These are phyloP conservation scores for Micronycteris hirsuta DNA, from an alignment of 2,113 vertebrate species.

Conservation along the genomic window DNA sequence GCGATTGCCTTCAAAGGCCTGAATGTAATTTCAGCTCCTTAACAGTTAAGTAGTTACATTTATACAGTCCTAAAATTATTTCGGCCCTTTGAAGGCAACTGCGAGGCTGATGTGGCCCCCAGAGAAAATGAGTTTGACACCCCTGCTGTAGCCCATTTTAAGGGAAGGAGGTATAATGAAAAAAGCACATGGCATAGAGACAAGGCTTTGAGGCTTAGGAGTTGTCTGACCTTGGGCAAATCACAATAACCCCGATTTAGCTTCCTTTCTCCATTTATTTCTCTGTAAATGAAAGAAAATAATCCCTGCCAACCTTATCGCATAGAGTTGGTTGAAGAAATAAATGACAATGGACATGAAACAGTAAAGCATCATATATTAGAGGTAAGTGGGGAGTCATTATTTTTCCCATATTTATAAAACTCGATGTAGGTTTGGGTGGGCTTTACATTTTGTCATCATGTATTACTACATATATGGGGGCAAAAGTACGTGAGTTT, in stretches of 20 bases:
- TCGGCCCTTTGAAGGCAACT: too few species aligned
- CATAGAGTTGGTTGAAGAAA: not conserved
- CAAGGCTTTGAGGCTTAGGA: not conserved
- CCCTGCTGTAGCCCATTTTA: not conserved
- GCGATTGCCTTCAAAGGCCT: too few species aligned
- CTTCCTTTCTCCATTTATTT: slow-evolving; percentile 3
- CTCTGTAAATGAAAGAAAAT: not conserved
- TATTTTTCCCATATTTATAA: slow-evolving; percentile 4
- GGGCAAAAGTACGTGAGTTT: too few species aligned
- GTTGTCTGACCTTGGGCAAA: not conserved
- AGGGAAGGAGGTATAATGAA: not conserved
- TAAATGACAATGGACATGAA: not conserved
- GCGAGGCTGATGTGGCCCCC: too few species aligned
- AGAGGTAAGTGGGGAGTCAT: not conserved
- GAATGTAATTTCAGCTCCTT: too few species aligned
- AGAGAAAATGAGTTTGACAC: too few species aligned
- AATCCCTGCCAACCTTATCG: not conserved
- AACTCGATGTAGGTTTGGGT: not conserved
- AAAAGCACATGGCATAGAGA: not conserved
- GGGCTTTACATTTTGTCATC: not conserved
- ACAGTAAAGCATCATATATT: not conserved
- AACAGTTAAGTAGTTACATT: too few species aligned
- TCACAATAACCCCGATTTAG: not conserved
- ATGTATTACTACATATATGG: not conserved
- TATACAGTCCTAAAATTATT: too few species aligned